Evolutionary conservation across 2,888 invertebrate genomes (phyloP).

Genomic region (Sialis fuliginosa): DNA sequence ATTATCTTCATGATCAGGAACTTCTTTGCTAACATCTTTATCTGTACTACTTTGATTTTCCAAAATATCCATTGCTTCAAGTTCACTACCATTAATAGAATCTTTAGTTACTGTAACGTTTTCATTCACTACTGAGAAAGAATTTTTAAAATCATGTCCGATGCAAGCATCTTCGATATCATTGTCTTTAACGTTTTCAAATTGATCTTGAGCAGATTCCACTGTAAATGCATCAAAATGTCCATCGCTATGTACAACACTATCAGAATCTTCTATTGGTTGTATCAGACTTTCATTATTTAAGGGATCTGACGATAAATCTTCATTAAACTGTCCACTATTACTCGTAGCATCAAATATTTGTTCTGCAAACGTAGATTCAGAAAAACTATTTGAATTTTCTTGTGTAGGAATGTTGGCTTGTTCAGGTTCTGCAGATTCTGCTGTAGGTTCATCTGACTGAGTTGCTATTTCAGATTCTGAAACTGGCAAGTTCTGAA

Average conservation of each 20-base stretch:
- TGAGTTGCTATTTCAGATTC: constrained; percentile 28
- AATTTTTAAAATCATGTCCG: constrained; percentile 2
- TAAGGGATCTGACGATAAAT: background rate
- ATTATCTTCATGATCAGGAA: constrained; percentile 4
- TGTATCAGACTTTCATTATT: constrained; percentile 6
- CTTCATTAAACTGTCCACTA: constrained; percentile 1
- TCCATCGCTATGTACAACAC: constrained; percentile 7
- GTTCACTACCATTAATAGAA: constrained; percentile 11
- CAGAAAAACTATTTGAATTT: background rate
- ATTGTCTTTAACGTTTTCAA: constrained; percentile 2
- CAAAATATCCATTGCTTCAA: too few relatives aligned
- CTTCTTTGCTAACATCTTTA: constrained; percentile 8
- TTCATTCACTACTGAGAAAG: background rate
- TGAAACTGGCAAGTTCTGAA: constrained; percentile 14
- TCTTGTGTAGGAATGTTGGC: background rate
- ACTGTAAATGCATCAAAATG: background rate
- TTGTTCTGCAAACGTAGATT: background rate
- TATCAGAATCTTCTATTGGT: constrained; percentile 12
- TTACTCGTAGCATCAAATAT: background rate
- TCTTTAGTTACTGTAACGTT: constrained; percentile 14
- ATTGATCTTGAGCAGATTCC: constrained; percentile 7
- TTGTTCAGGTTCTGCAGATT: constrained; percentile 1
- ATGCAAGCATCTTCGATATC: background rate
- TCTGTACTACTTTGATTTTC: constrained; percentile 11
- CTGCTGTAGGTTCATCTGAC: background rate